Evolutionary conservation across 2,113 vertebrate genomes (phyloP).

Genomic region (Boleophthalmus pectinirostris): DNA sequence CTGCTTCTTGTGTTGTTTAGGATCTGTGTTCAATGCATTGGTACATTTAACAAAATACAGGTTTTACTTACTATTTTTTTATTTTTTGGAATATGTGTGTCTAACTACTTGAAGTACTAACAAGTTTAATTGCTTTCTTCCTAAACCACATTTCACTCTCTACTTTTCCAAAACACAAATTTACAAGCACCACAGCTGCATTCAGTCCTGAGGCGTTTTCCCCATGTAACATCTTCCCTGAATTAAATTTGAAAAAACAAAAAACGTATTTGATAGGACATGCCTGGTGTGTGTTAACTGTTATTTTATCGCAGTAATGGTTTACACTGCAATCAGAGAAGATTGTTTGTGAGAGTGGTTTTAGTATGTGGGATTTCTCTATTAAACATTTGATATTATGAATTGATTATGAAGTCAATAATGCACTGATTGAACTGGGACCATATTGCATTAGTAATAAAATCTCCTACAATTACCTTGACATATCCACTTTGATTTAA

Average conservation of each 20-base stretch:
- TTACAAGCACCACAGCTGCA: conserved; percentile 31
- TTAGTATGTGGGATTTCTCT: conserved; percentile 25
- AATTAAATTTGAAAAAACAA: conserved; percentile 32
- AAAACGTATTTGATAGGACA: conserved; percentile 40
- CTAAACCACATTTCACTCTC: conserved; percentile 52
- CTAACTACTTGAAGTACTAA: conserved; percentile 1
- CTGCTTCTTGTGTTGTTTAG: too few relatives aligned
- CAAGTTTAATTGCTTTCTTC: conserved; percentile 26
- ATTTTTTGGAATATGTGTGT: neutral
- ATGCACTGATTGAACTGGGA: conserved; percentile 9
- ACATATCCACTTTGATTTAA: conserved; percentile 19
- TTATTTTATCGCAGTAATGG: conserved; percentile 25
- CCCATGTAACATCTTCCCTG: conserved; percentile 27
- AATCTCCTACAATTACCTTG: conserved; percentile 26
- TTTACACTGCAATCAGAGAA: conserved; percentile 12
- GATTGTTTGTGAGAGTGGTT: conserved; percentile 11
- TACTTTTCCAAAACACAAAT: conserved; percentile 60
- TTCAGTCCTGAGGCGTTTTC: conserved; percentile 38
- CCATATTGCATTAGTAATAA: conserved; percentile 7
- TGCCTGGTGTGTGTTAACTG: conserved; percentile 21
- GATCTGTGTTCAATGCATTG: neutral
- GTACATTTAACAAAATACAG: too few relatives aligned
- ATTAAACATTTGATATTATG: conserved; percentile 23
- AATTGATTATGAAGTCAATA: conserved; percentile 22
- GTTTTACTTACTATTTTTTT: too few relatives aligned